Evolutionary conservation across 2,113 vertebrate genomes (phyloP).

Genomic region (Chauna torquata): DNA sequence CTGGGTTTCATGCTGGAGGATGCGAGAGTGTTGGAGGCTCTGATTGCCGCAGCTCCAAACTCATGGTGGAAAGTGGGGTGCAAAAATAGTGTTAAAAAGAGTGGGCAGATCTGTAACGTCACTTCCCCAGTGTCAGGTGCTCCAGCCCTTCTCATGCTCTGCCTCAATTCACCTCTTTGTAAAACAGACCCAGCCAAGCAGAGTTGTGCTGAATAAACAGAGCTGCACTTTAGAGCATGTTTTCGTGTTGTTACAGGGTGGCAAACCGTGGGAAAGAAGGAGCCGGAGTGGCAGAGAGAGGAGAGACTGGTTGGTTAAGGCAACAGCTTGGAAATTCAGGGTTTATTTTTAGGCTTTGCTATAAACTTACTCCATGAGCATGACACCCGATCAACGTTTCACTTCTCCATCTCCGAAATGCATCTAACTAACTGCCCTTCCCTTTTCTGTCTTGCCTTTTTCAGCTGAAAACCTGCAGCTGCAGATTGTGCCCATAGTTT

Average conservation of each 20-base stretch:
- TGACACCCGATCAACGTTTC: neutral
- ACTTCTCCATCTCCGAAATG: neutral
- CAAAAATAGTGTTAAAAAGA: neutral
- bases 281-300: neutral
- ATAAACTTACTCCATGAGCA: fast-evolving
- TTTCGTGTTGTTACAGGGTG: neutral
- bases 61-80: neutral
- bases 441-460: neutral
- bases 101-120: neutral
- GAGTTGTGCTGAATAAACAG: neutral
- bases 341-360: neutral
- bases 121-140: neutral
- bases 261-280: neutral
- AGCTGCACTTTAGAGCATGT: neutral
- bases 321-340: neutral
- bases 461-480: neutral
- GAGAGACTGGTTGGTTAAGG: neutral
- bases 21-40: neutral
- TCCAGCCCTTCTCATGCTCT: neutral
- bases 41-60: neutral
- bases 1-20: neutral
- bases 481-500: neutral
- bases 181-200: neutral
- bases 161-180: neutral
- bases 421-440: neutral